These are phyloP conservation scores for Aphidoletes aphidimyza DNA, from an alignment of 2,888 invertebrate species.

Conservation along the genomic window DNA sequence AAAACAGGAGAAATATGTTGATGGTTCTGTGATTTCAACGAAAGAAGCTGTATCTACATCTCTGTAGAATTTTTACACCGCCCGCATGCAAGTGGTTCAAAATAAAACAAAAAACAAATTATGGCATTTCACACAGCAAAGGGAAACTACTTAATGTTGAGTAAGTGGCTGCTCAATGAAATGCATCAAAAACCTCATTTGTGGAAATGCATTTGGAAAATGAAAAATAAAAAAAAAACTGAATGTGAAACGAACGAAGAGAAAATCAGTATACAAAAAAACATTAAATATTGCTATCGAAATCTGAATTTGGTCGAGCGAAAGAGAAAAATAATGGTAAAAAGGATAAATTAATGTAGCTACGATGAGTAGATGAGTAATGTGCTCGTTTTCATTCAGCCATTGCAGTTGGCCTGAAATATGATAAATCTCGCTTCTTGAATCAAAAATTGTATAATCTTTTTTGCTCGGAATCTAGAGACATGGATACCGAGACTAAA, in stretches of 20 bases:
- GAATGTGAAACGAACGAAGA: not conserved
- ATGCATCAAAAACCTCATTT: not conserved
- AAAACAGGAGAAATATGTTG: conserved; percentile 2
- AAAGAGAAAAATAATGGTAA: not conserved
- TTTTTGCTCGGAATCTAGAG: not conserved
- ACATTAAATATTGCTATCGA: not conserved
- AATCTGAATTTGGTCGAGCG: not conserved
- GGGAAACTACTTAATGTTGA: not conserved
- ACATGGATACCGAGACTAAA: no score
- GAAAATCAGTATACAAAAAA: no score
- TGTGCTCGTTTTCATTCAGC: not conserved
- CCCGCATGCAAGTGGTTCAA: not conserved
- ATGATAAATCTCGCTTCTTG: not conserved
- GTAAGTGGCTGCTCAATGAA: conserved; percentile 23
- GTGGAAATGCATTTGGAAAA: not conserved
- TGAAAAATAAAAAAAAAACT: no score
- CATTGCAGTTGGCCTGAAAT: not conserved
- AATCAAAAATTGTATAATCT: not conserved
- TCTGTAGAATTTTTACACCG: not conserved
- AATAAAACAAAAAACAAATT: not conserved
- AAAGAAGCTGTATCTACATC: not conserved
- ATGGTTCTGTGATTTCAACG: conserved; percentile 43
- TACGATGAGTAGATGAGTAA: not conserved
- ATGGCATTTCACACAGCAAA: not conserved
- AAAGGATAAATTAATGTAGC: conserved; percentile 23